Base-by-base conservation (phyloP, 2,797 vertebrate species). In the Morus bassanus region DNA sequence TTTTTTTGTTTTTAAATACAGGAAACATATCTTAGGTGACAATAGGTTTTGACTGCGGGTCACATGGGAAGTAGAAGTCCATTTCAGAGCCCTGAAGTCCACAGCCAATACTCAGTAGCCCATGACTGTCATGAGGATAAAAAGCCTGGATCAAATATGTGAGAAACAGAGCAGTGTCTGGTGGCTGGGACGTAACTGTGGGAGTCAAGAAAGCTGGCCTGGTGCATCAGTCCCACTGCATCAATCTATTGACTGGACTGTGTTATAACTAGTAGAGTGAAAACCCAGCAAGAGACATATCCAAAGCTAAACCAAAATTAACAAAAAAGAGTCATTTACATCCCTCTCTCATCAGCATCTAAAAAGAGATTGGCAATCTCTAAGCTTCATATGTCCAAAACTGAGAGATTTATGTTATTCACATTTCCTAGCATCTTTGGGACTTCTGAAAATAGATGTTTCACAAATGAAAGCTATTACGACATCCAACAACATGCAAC, bases 1-100 rank as follows among this genome's bases (percentile, higher is more conserved):
- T 39, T 93, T 78, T 85, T 95, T 96, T 95, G 8, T 39, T 81
- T 91, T 85, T 21, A 53, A 77, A 90, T 68, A 68, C 45, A 46
- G 41, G 50, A 85, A 77, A 33, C 13, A 14, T 16, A 64, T 63
- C 7, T 75, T 65, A 80, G 33, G 56, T 41, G 54, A 46, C 65
- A 85, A 89, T 53, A 91, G 59, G 54, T 91, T 96, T 96, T 74
- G 39, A 37, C 17, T 41, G 50, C 0, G 0, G 17, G 39, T 83
- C 54, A 61, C 12, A 4, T 0, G 8, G 46, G 41, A 81, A 64
- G 16, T 3, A 69, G 30, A 77, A 88, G 37, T 30, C 48, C 7
- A 23, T 75, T 92, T 93, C 79, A 91, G 65, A 89, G 12, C n/a
- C 31, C 60, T 80, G 59, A 33, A 73, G 18, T 18, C 75, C 72